These are phyloP conservation scores for Diogma glabrata DNA, from an alignment of 2,888 invertebrate genomes.

Conservation along the genomic window DNA sequence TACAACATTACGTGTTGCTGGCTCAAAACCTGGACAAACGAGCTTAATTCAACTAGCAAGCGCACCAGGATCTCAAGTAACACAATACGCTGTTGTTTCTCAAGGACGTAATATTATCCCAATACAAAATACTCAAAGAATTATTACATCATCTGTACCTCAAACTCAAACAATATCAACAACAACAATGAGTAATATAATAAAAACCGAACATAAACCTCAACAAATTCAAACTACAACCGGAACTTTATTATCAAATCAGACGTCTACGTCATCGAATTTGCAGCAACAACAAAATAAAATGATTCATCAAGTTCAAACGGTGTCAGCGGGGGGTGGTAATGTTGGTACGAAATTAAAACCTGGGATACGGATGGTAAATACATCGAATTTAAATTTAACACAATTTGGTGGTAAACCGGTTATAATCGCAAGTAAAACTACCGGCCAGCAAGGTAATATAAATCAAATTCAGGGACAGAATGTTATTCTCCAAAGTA, in stretches of 20 bases:
- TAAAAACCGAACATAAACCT: constrained; percentile 8
- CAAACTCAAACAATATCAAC: constrained; percentile 12
- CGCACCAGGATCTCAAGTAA: constrained; percentile 30
- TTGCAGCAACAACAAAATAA: constrained; percentile 9
- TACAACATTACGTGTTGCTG: constrained; percentile 38
- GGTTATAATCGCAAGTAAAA: constrained; percentile 40
- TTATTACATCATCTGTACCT: constrained; percentile 24
- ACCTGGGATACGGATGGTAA: constrained; percentile 38
- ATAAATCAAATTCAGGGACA: constrained; percentile 28
- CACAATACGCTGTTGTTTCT: constrained; percentile 40
- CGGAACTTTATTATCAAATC: background rate
- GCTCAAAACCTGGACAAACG: constrained; percentile 36
- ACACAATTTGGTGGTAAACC: constrained; percentile 46
- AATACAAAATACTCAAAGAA: constrained; percentile 25
- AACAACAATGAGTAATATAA: constrained; percentile 22
- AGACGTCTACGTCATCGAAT: background rate
- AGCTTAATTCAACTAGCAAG: constrained; percentile 42
- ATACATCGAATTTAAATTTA: constrained; percentile 37
- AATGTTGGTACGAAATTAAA: constrained; percentile 17
- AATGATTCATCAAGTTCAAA: constrained; percentile 22
- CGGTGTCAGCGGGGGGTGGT: constrained; percentile 30
- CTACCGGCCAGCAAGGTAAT: constrained; percentile 18
- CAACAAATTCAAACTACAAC: background rate
- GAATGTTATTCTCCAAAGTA: constrained; percentile 36
- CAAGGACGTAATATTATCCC: constrained; percentile 38